These are phyloP conservation scores for Hetaerina americana DNA, from an alignment of 1,140 invertebrate genomes.

Conservation along the genomic window DNA sequence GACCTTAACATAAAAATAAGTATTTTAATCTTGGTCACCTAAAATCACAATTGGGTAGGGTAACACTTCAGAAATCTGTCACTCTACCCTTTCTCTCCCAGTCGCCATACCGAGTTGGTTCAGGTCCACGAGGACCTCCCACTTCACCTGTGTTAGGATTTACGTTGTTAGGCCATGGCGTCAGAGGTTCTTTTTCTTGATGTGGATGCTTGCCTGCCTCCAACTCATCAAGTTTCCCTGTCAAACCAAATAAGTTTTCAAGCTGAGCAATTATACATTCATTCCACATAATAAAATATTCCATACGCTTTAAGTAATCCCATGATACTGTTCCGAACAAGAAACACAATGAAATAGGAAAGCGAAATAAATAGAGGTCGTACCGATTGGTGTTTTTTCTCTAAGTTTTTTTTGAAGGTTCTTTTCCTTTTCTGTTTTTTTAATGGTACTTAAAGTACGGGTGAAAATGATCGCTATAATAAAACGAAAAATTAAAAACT, in stretches of 20 bases:
- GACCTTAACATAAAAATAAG: too few relatives aligned
- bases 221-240: slow-evolving; percentile 51
- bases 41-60: too few relatives aligned
- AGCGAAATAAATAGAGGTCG: background rate
- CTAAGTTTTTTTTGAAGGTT: slow-evolving; percentile 2
- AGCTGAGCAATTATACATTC: background rate
- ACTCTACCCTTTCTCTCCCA: slow-evolving; percentile 98
- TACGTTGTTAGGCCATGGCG: slow-evolving; percentile 70
- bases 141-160: slow-evolving; percentile 91
- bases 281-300: background rate
- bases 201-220: slow-evolving; percentile 55
- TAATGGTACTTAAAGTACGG: too few relatives aligned
- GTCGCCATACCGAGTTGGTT: slow-evolving; percentile 97
- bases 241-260: background rate
- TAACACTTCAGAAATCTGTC: slow-evolving; percentile 79
- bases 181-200: slow-evolving; percentile 73
- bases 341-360: background rate
- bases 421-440: too few relatives aligned
- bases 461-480: too few relatives aligned
- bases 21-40: too few relatives aligned
- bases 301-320: background rate
- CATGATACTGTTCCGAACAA: too few relatives aligned
- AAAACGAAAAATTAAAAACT: too few relatives aligned
- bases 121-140: slow-evolving; percentile 88
- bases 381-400: slow-evolving; percentile 3